Evolutionary conservation across 2,888 invertebrate genomes (phyloP).

Genomic region (Drosophila putrida): DNA sequence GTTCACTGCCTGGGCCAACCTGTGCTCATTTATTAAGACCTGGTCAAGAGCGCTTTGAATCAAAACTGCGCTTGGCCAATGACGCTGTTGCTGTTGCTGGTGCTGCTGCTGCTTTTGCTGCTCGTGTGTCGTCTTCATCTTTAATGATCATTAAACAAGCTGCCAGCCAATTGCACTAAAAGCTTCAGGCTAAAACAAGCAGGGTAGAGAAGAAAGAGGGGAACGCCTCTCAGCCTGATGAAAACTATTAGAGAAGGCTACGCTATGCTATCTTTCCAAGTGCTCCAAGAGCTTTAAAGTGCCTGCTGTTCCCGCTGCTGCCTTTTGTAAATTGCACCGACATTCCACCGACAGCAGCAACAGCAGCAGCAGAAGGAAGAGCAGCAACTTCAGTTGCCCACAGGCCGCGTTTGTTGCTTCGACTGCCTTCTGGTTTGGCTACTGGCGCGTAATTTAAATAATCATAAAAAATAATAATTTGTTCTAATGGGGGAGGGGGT

Average conservation of each 20-base stretch:
- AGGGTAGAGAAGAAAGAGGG: not conserved
- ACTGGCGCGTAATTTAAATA: slow-evolving; percentile 77
- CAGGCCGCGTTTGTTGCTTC: slow-evolving; percentile 6
- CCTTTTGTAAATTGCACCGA: slow-evolving; percentile 75
- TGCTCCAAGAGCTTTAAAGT: slow-evolving; percentile 66
- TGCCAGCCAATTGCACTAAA: slow-evolving; percentile 80
- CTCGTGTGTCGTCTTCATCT: slow-evolving; percentile 76
- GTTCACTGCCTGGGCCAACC: slow-evolving; percentile 47
- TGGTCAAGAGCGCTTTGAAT: slow-evolving; percentile 81
- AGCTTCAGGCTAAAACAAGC: slow-evolving; percentile 64
- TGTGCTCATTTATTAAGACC: slow-evolving; percentile 79
- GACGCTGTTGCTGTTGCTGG: slow-evolving; percentile 18
- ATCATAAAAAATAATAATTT: slow-evolving; percentile 81
- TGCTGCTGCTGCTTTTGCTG: slow-evolving; percentile 19
- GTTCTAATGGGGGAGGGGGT: slow-evolving; percentile 55
- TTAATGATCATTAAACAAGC: slow-evolving; percentile 80
- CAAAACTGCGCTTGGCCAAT: slow-evolving; percentile 58
- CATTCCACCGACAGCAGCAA: slow-evolving; percentile 31
- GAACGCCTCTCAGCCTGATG: slow-evolving; percentile 71
- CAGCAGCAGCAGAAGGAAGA: no score
- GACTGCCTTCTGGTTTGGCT: slow-evolving; percentile 57
- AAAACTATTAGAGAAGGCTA: slow-evolving; percentile 74
- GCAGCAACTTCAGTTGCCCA: slow-evolving; percentile 25
- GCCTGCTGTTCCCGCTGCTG: slow-evolving; percentile 62
- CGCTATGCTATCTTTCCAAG: slow-evolving; percentile 27